phyloP scores from a whole-genome alignment of 1,140 invertebrate genomes.

The Dermatophagoides farinae region DNA sequence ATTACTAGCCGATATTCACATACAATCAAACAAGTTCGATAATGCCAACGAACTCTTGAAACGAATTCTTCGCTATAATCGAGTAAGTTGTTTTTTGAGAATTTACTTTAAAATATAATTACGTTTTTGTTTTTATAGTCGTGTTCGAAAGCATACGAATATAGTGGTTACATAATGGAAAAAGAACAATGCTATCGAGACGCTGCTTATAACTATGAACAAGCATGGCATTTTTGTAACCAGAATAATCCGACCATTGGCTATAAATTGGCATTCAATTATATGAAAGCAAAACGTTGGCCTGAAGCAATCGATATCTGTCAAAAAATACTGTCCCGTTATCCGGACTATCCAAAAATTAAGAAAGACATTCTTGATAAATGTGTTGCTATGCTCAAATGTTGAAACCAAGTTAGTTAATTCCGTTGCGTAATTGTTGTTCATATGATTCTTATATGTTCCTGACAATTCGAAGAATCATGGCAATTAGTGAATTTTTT shows the following conservation, averaged over 20 bases:
- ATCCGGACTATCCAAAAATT: conserved; percentile 69
- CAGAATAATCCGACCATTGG: conserved; percentile 57
- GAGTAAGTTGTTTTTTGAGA: conserved; percentile 26
- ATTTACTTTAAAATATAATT: background rate
- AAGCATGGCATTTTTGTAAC: conserved; percentile 60
- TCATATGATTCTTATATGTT: background rate
- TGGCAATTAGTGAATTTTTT: background rate
- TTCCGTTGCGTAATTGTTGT: background rate
- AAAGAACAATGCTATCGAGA: conserved; percentile 77
- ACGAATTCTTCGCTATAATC: conserved; percentile 64
- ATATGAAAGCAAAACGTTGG: conserved; percentile 70
- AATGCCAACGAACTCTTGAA: conserved; percentile 59
- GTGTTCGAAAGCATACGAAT: conserved; percentile 73
- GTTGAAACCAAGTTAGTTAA: background rate
- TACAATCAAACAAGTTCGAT: conserved; percentile 62
- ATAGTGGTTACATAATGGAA: conserved; percentile 63
- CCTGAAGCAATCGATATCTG: conserved; percentile 68
- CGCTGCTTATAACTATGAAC: conserved; percentile 57
- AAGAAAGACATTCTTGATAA: conserved; percentile 85
- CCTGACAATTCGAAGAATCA: background rate
- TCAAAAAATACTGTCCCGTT: conserved; percentile 50
- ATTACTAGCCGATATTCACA: conserved; percentile 70
- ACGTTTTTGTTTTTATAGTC: conserved; percentile 28
- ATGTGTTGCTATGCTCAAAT: conserved; percentile 37
- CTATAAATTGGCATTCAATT: conserved; percentile 76